Evolutionary conservation across 1,140 invertebrate species (phyloP).

Genomic region (Leptonema lineaticorne): DNA sequence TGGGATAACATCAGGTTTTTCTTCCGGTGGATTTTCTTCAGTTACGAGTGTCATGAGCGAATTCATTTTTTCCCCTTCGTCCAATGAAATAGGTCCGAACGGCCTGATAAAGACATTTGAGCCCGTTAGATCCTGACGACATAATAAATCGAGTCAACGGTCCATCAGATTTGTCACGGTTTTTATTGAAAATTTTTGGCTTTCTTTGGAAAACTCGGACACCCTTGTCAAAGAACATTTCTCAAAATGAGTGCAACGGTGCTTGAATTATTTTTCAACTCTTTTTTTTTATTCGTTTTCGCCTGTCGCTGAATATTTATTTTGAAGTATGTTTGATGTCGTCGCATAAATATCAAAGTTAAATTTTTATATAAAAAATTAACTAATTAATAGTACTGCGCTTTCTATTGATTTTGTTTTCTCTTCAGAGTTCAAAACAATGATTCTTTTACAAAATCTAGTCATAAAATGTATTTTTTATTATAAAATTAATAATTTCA

Average conservation of each 20-base stretch:
- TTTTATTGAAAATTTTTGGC: background rate
- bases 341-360: no score
- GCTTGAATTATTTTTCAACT: no score
- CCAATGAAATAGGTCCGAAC: background rate
- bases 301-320: no score
- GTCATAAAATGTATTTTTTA: no score
- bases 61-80: background rate
- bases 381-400: no score
- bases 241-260: slow-evolving; percentile 19
- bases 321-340: no score
- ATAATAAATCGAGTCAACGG: slow-evolving; percentile 2
- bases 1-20: background rate
- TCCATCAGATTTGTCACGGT: slow-evolving; percentile 3
- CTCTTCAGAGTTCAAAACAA: no score
- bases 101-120: background rate
- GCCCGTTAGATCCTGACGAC: background rate
- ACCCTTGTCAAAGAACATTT: slow-evolving; percentile 31
- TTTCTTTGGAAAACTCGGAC: background rate
- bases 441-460: no score
- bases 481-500: no score
- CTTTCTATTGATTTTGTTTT: no score
- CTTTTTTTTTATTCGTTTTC: no score
- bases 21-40: background rate
- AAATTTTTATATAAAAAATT: no score
- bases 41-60: background rate